A percentile compares a stretch with the other conserved stretches of the same genome.
Conservation (phyloP, 2,888 invertebrate species). For the Watsonalla cultraria region DNA sequence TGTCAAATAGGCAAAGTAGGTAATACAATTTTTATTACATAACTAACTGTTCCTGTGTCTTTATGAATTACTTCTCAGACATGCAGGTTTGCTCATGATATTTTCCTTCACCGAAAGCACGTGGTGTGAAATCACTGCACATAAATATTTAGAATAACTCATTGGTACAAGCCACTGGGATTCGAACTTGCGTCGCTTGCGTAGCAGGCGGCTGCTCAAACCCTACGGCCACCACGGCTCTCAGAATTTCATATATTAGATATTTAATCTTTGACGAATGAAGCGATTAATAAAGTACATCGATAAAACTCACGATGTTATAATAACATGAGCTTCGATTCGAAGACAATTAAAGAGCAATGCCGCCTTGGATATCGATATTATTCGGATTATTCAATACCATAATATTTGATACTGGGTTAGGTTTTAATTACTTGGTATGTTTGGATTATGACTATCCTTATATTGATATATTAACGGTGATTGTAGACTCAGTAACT, state of each 20-base stretch:
- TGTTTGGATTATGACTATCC: slow-evolving; percentile 25
- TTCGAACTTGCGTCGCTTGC: too few species aligned
- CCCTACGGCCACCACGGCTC: too few species aligned
- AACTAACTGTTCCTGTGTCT: too few species aligned
- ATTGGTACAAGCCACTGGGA: too few species aligned
- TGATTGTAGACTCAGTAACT: slow-evolving; percentile 39
- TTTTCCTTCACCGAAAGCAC: too few species aligned
- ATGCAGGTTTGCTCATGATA: too few species aligned
- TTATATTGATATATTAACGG: slow-evolving; percentile 49
- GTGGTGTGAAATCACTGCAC: not conserved
- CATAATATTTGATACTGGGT: slow-evolving; percentile 49
- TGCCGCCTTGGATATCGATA: slow-evolving; percentile 36
- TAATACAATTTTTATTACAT: too few species aligned
- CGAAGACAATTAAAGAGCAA: slow-evolving; percentile 47
- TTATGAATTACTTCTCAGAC: too few species aligned
- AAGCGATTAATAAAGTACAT: slow-evolving; percentile 46
- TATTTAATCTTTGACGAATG: slow-evolving; percentile 41
- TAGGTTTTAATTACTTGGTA: slow-evolving; percentile 49
- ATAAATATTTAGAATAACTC: not conserved
- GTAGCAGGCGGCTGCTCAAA: too few species aligned
- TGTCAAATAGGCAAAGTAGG: too few species aligned
- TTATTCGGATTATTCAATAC: slow-evolving; percentile 6
- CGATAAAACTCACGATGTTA: slow-evolving; percentile 39
- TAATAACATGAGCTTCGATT: slow-evolving; percentile 41
- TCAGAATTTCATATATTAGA: not conserved